Evolutionary conservation across 2,113 vertebrate species (phyloP), one percentile per base, ranked within the genome.

Genomic region (Cephalopterus ornatus): DNA sequence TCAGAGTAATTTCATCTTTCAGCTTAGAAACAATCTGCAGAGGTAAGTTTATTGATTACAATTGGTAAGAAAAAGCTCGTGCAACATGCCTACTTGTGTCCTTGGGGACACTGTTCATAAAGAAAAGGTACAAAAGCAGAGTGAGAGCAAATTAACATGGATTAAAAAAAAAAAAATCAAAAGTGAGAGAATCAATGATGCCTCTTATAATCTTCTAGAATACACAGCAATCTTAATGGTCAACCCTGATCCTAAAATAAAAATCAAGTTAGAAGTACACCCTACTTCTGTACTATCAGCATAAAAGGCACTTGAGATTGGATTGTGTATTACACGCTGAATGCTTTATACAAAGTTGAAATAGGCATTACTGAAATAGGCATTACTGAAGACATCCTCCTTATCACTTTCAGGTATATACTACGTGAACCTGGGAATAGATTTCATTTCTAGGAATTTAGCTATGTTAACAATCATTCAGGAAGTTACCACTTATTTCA

Each of bases 1-100:
- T 99, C 47, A 98, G 82, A 77, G 98, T 98, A 28, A 99, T 99
- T 97, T 99, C 99, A 79, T 99, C 99, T 93, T 99, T 99, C 96
- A 99, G 96, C 96, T 99, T 99, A 75, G 98, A 99, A 92, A 99
- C 98, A 89, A 99, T 99, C 99, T 99, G 88, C 18, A 55, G 68
- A 27, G 62, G 47, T 73, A 67, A 93, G 79, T 85, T 91, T 37
- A 95, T 33, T 35, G 24, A 49, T 92, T 70, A 85, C 10, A 41
- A 19, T 1, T 18, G 20, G 22, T 41, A 84, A 42, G 32, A 39
- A 86, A 84, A 85, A 71, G 6, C 33, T 55, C 27, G 19, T 39
- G 50, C 50, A 87, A 55, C 24, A 12, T 2, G 8, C 10, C 32
- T 41, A 46, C 20, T 26, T 28, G 9, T 18, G 18, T 35, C 67